Evolutionary conservation across 2,797 vertebrate genomes (phyloP), one percentile per base, ranked within the genome.

Genomic region (Xyrichtys novacula): DNA sequence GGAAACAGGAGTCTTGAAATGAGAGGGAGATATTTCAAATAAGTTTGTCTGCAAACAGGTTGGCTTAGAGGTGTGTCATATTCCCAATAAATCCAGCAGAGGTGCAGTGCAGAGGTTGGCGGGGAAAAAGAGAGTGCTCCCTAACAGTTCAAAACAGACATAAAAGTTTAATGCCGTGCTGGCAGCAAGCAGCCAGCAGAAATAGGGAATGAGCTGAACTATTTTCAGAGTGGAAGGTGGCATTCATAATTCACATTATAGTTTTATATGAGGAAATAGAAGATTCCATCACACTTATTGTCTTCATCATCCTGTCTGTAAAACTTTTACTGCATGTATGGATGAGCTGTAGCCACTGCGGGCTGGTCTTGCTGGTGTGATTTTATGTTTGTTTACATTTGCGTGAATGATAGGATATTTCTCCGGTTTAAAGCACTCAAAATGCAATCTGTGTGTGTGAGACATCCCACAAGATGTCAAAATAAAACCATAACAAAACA

Each of bases 191-290:
- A 80, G 74, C 76, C 67, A 34, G 67, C 78, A 86, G 77, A 69
- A 48, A 34, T n/a, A 85, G 59, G 57, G 74, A 86, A 89, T 64
- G 81, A 91, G 82, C 59, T 70, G 69, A 88, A 88, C 81, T 90
- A 89, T 92, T 91, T 91, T 89, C 83, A 81, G 83, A 79, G 84
- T 40, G 63, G 65, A 85, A 84, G 84, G 85, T 74, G 64, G 42
- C 80, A 91, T 92, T 85, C 81, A 93, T 90, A 92, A 93, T 92
- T 92, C 76, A 92, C 80, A 83, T 88, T 87, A 85, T 78, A 83
- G 79, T 87, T 91, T 91, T 78, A 86, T 80, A 74, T 73, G 60
- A 84, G 61, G 76, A 81, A 83, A 85, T 58, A 73, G 57, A 86
- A 68, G 59, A 71, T 68, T 79, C 42, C 39, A 73, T 79, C 40